phyloP scores from a whole-genome alignment of 1,140 invertebrate species.

The Meloidogyne chitwoodi region DNA sequence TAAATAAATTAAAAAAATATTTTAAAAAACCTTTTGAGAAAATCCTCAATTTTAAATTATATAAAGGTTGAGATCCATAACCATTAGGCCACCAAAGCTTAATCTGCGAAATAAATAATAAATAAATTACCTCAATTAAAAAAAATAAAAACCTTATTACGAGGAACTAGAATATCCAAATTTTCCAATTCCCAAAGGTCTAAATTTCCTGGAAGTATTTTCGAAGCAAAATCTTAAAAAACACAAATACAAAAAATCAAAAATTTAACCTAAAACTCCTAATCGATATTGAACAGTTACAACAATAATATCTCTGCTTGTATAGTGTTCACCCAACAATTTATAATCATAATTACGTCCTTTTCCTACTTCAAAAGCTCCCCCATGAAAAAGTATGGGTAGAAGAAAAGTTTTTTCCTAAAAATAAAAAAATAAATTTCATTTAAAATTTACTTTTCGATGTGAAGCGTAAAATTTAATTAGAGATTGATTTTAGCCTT shows the following conservation, averaged over 20 bases:
- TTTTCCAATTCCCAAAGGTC: constrained; percentile 49
- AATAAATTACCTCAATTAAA: too few relatives aligned
- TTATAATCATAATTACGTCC: constrained; percentile 6
- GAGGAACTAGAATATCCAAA: background rate
- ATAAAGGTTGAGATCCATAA: constrained; percentile 74
- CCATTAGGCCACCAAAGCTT: constrained; percentile 90
- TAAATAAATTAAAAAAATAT: background rate
- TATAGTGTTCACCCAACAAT: constrained; percentile 19
- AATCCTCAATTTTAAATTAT: constrained; percentile 23
- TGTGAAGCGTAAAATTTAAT: constrained; percentile 34
- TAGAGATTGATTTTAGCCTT: constrained; percentile 14
- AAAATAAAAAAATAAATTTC: background rate
- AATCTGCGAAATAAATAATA: too few relatives aligned
- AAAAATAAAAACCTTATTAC: constrained; percentile 61
- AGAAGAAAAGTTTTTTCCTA: background rate
- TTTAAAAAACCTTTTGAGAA: constrained; percentile 8
- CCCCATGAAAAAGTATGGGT: constrained; percentile 56
- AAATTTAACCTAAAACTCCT: constrained; percentile 26
- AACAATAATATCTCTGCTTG: constrained; percentile 17
- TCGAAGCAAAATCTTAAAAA: constrained; percentile 53
- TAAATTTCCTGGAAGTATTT: constrained; percentile 48
- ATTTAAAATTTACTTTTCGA: background rate
- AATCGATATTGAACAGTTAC: constrained; percentile 36
- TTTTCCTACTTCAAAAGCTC: constrained; percentile 23
- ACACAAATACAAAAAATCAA: too few relatives aligned